Evolutionary conservation across 2,797 vertebrate genomes (phyloP).

Genomic region (Natrix natrix): DNA sequence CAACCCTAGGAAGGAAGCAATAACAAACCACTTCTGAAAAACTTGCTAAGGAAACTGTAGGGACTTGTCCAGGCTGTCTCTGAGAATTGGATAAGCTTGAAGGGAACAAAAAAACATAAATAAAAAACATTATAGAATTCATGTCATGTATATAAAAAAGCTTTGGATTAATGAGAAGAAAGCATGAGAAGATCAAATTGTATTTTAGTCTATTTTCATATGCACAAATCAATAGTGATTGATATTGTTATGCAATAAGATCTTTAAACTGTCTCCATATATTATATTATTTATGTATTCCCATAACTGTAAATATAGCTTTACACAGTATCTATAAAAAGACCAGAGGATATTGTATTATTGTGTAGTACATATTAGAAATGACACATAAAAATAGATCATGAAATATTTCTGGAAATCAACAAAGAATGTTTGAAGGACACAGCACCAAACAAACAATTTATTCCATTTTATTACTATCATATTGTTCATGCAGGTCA

Average conservation of each 20-base stretch:
- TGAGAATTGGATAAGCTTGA: not conserved
- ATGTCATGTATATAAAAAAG: not conserved
- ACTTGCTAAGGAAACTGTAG: not conserved
- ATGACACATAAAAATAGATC: constrained; percentile 2
- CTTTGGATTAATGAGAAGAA: not conserved
- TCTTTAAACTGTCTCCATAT: not conserved
- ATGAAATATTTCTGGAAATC: constrained; percentile 3
- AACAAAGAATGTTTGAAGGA: not conserved
- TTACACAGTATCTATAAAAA: not conserved
- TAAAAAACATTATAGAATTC: not conserved
- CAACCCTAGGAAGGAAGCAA: not conserved
- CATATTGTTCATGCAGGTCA: not conserved
- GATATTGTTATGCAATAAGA: not conserved
- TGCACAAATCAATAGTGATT: not conserved
- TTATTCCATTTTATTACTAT: not conserved
- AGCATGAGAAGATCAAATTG: not conserved
- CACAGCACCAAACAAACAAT: not conserved
- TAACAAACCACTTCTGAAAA: not conserved
- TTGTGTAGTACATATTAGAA: not conserved
- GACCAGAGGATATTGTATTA: not conserved
- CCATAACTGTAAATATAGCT: not conserved
- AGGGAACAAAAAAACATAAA: not conserved
- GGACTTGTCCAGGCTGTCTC: not conserved
- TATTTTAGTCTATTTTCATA: not conserved
- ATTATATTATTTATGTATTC: not conserved